Evolutionary conservation across 2,797 vertebrate genomes (phyloP).

Genomic region (Macroramphosus scolopax): DNA sequence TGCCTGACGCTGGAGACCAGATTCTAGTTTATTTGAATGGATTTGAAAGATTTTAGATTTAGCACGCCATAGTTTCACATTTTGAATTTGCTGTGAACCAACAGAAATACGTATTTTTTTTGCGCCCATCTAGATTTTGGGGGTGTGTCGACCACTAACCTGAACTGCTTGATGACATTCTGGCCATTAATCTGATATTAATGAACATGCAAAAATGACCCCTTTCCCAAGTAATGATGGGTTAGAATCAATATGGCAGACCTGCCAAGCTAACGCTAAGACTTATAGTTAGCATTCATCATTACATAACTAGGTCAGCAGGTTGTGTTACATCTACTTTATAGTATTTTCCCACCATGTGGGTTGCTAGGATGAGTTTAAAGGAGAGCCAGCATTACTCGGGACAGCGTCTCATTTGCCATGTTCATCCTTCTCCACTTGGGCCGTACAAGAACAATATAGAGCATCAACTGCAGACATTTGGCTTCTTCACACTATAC

Average conservation of each 20-base stretch:
- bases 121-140: slow-evolving; percentile 11
- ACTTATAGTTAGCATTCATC: no score
- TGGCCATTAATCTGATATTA: slow-evolving; percentile 18
- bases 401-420: background rate
- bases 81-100: slow-evolving; percentile 26
- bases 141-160: slow-evolving; percentile 11
- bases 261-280: no score
- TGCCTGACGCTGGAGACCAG: slow-evolving; percentile 71
- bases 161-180: slow-evolving; percentile 7
- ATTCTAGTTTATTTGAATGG: slow-evolving; percentile 54
- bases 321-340: background rate
- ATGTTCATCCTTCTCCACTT: background rate
- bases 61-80: background rate
- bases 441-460: no score
- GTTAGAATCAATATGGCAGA: no score
- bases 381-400: background rate
- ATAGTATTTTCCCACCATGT: background rate
- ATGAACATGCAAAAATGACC: background rate
- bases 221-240: background rate
- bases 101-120: slow-evolving; percentile 1
- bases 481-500: no score
- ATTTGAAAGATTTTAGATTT: slow-evolving; percentile 30
- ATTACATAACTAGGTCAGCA: no score
- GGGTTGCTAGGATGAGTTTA: background rate
- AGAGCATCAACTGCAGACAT: no score